Evolutionary conservation across 2,113 vertebrate genomes (phyloP).

Genomic region (Melanerpes formicivorus): DNA sequence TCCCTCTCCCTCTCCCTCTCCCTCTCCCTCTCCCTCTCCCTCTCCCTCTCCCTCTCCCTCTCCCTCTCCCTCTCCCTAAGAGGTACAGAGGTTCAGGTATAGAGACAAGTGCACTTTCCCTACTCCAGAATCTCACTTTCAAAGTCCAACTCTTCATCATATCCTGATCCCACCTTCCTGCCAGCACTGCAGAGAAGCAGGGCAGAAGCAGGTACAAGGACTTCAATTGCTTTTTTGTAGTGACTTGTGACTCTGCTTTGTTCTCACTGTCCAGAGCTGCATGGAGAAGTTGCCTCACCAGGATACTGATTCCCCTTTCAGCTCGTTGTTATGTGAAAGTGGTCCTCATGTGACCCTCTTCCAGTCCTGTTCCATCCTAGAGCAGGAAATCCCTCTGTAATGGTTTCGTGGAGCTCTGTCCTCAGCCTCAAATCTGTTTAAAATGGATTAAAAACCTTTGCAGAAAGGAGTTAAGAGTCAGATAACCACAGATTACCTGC

Average conservation of each 20-base stretch:
- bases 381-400: not conserved
- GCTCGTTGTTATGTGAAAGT: not conserved
- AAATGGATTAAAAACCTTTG: not conserved
- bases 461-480: not conserved
- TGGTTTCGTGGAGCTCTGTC: not conserved
- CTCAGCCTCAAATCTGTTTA: not conserved
- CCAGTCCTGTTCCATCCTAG: not conserved
- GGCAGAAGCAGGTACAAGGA: not conserved
- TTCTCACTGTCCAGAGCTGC: not conserved
- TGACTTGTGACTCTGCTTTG: not conserved
- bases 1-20: not conserved
- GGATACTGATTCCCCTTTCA: not conserved
- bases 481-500: not conserved
- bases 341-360: rapidly evolving
- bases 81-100: not conserved
- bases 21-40: too few relatives aligned
- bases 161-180: not conserved
- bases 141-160: not conserved
- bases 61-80: not conserved
- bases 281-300: not conserved
- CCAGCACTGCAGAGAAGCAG: not conserved
- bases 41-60: too few relatives aligned
- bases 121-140: not conserved
- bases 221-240: not conserved
- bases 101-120: not conserved